These are phyloP conservation scores for Diploptera punctata DNA, from an alignment of 2,888 invertebrate species.

Conservation along the genomic window DNA sequence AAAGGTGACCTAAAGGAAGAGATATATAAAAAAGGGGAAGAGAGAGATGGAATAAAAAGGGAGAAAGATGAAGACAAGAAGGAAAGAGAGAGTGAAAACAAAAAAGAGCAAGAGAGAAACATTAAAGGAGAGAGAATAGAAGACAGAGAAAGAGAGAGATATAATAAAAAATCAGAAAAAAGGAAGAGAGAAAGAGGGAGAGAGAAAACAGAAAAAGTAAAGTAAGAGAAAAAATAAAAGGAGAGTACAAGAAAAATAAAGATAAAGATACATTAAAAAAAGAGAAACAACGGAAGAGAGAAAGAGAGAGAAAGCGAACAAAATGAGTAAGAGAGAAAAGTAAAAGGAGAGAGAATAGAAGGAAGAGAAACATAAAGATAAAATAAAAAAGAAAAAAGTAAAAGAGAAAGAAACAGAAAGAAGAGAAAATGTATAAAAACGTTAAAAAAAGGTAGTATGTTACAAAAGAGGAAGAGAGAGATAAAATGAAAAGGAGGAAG, in stretches of 20 bases:
- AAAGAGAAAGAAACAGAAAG: too few species aligned
- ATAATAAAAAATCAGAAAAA: background rate
- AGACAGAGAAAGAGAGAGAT: background rate
- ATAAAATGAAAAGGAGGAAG: too few species aligned
- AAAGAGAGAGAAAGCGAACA: background rate
- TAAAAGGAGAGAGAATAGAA: background rate
- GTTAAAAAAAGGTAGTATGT: too few species aligned
- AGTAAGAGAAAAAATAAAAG: background rate
- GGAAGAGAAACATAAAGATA: background rate
- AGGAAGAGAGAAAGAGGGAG: background rate
- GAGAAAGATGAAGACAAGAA: background rate
- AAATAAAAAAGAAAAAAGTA: background rate
- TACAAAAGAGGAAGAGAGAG: too few species aligned
- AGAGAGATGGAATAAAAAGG: too few species aligned
- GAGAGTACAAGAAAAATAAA: background rate
- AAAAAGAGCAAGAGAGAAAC: background rate
- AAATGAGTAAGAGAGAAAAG: background rate
- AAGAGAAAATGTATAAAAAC: too few species aligned
- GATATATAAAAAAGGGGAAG: background rate
- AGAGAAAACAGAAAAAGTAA: background rate
- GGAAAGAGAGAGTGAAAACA: background rate
- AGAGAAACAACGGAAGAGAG: background rate
- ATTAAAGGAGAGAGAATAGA: background rate
- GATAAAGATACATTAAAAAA: background rate
- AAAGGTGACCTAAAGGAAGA: background rate